Evolutionary conservation across 1,140 invertebrate genomes (phyloP).

Genomic region (Helicoverpa armigera): DNA sequence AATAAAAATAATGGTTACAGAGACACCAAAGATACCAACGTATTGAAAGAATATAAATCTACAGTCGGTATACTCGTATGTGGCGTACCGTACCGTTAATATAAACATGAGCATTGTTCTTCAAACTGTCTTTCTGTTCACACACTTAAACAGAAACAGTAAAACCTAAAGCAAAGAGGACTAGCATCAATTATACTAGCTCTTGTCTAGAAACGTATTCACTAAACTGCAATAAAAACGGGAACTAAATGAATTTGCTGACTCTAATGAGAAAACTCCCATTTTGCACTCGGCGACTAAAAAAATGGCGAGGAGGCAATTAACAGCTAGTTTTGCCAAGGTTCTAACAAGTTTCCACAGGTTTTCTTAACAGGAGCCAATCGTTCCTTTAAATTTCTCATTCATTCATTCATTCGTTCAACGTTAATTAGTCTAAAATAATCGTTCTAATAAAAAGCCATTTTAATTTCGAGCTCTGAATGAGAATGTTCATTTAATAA

Average conservation of each 20-base stretch:
- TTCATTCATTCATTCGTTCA: too few relatives aligned
- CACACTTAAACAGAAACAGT: background rate
- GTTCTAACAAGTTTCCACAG: background rate
- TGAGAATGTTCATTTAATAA: background rate
- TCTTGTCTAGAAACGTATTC: constrained; percentile 46
- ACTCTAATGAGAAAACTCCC: constrained; percentile 76
- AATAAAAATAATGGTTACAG: too few relatives aligned
- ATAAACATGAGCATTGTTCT: background rate
- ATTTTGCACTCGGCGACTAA: constrained; percentile 59
- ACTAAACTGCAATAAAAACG: constrained; percentile 47
- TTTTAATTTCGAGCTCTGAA: background rate
- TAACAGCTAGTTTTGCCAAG: constrained; percentile 52
- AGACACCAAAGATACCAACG: too few relatives aligned
- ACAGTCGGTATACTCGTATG: too few relatives aligned
- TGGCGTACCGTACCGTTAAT: background rate
- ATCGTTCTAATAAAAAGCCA: too few relatives aligned
- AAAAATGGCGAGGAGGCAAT: constrained; percentile 62
- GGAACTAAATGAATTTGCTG: constrained; percentile 72
- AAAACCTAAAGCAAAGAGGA: constrained; percentile 43
- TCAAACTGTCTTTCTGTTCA: background rate
- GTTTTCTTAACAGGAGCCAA: background rate
- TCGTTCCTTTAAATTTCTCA: background rate
- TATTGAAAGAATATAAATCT: too few relatives aligned
- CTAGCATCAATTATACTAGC: constrained; percentile 63
- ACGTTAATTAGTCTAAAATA: too few relatives aligned